Evolutionary conservation across 2,888 invertebrate genomes (phyloP).

Genomic region (Rambutsinella grinnellia): DNA sequence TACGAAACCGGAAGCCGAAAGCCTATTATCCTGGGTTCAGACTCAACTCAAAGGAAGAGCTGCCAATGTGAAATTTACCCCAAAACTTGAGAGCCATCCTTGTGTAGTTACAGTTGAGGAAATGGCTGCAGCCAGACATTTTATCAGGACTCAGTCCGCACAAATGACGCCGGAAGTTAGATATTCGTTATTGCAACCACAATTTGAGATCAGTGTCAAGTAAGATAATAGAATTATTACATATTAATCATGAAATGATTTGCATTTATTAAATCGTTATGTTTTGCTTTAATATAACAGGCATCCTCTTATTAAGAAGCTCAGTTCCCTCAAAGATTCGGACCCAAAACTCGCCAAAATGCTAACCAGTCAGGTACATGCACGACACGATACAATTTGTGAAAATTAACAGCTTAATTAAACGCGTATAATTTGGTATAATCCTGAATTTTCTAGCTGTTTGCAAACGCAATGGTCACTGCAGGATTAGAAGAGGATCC

Average conservation of each 20-base stretch:
- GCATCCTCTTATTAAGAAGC: constrained; percentile 91
- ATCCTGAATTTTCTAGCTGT: constrained; percentile 76
- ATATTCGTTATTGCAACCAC: constrained; percentile 88
- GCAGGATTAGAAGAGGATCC: constrained; percentile 96
- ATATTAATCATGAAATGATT: no score
- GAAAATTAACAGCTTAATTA: not conserved
- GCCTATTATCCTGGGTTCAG: constrained; percentile 84
- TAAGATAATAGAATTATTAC: constrained; percentile 70
- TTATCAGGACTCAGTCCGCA: constrained; percentile 89
- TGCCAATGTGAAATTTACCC: constrained; percentile 85
- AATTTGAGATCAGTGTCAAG: constrained; percentile 94
- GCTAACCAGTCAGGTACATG: constrained; percentile 84
- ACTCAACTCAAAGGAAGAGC: constrained; percentile 83
- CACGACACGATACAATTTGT: not conserved
- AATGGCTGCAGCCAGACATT: constrained; percentile 97
- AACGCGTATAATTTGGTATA: not conserved
- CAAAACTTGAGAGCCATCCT: constrained; percentile 88
- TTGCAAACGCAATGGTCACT: constrained; percentile 94
- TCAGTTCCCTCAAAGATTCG: constrained; percentile 79
- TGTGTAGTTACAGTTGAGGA: constrained; percentile 96
- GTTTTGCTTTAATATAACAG: no score
- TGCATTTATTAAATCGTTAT: no score
- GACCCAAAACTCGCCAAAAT: constrained; percentile 87
- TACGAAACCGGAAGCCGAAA: constrained; percentile 81
- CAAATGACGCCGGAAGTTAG: constrained; percentile 86